phyloP scores from a whole-genome alignment of 2,113 vertebrate species.

The Cavia aperea region DNA sequence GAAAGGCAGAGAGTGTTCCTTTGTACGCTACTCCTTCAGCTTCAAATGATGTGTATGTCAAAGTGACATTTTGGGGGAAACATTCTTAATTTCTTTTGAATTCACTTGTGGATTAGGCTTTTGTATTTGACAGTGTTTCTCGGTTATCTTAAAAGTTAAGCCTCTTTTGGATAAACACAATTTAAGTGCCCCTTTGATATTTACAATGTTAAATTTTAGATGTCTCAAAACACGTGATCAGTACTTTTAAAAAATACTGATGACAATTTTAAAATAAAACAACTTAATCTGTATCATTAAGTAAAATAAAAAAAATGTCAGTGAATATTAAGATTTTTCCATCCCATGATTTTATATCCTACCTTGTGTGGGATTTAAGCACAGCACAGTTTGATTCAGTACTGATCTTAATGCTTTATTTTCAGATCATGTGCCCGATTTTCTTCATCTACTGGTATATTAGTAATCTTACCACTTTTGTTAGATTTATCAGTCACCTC shows the following conservation, averaged over 20 bases:
- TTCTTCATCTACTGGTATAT: not conserved
- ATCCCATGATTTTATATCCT: not conserved
- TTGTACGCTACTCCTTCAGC: not conserved
- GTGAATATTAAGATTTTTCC: not conserved
- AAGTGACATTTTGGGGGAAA: not conserved
- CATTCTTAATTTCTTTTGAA: not conserved
- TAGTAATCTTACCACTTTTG: conserved; percentile 25
- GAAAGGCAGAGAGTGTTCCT: not conserved
- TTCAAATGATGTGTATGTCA: not conserved
- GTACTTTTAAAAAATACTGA: not conserved
- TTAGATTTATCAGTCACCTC: not conserved
- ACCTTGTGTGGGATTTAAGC: not conserved
- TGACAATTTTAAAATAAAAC: not conserved
- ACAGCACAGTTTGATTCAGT: not conserved
- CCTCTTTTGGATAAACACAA: not conserved
- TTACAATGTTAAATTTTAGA: not conserved
- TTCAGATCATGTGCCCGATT: not conserved
- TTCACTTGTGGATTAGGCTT: not conserved
- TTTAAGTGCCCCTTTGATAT: not conserved
- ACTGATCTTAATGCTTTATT: not conserved
- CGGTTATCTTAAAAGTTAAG: not conserved
- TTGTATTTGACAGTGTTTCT: conserved; percentile 14
- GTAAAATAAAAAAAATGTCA: not conserved
- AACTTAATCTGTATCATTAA: not conserved
- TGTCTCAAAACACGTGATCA: conserved; percentile 5